Evolutionary conservation across 2,797 vertebrate genomes (phyloP).

Genomic region (Botia kubotai): DNA sequence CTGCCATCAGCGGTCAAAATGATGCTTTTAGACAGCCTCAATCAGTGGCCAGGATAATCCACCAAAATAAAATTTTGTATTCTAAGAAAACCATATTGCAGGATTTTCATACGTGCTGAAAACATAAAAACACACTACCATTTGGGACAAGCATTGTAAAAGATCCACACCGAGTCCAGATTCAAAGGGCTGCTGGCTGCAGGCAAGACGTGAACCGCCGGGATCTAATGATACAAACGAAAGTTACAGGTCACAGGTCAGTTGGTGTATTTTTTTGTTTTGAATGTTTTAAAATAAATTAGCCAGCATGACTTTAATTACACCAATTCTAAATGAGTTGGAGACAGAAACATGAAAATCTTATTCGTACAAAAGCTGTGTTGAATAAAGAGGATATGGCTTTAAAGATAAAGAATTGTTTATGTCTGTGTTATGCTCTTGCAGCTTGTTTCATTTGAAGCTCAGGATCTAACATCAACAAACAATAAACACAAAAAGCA

Average conservation of each 20-base stretch:
- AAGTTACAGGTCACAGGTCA: slow-evolving; percentile 57
- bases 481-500: neutral
- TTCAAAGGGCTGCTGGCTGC: too few species aligned
- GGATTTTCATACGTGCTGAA: too few species aligned
- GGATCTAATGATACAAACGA: too few species aligned
- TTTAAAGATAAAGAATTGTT: neutral
- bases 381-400: neutral
- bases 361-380: neutral
- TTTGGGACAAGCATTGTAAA: too few species aligned
- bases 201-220: too few species aligned
- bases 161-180: too few species aligned
- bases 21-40: too few species aligned
- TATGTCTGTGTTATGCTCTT: slow-evolving; percentile 24
- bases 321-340: slow-evolving; percentile 16
- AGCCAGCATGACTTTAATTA: neutral
- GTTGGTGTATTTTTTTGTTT: slow-evolving; percentile 53
- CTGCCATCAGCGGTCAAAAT: too few species aligned
- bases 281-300: slow-evolving; percentile 27
- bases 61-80: too few species aligned
- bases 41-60: too few species aligned
- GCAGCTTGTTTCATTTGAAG: slow-evolving; percentile 39
- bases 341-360: slow-evolving; percentile 31
- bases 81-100: too few species aligned
- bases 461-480: neutral
- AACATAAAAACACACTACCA: too few species aligned